Conservation (phyloP, 2,888 invertebrate genomes). For the Tiphia femorata region DNA sequence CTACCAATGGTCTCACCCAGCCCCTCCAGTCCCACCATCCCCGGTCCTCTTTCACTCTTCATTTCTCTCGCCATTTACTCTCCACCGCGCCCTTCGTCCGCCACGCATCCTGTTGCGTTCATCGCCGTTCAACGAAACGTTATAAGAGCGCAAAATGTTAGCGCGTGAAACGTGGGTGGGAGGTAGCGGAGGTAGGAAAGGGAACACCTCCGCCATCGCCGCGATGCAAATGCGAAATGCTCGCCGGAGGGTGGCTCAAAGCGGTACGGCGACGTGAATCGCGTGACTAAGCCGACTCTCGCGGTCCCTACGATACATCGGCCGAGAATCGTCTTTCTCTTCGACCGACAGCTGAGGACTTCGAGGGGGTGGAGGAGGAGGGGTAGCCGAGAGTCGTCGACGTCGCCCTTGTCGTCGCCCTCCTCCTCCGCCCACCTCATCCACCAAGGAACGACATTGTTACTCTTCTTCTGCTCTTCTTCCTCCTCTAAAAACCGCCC, state of each 20-base stretch:
- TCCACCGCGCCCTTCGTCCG: not conserved
- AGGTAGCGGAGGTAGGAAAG: slow-evolving; percentile 1
- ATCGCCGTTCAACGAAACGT: slow-evolving; percentile 19
- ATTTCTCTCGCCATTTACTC: not conserved
- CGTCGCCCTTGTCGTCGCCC: not conserved
- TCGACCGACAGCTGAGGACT: slow-evolving; percentile 15
- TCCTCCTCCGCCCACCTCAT: slow-evolving; percentile 23
- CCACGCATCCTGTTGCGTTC: slow-evolving; percentile 4
- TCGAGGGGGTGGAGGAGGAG: no score
- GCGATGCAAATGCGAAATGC: slow-evolving; percentile 37
- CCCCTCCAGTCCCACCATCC: not conserved
- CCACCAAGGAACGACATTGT: not conserved
- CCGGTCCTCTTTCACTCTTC: not conserved
- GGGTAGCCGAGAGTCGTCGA: not conserved
- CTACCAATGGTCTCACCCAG: not conserved
- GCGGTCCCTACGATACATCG: slow-evolving; percentile 12
- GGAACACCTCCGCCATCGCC: slow-evolving; percentile 2
- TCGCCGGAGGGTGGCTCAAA: slow-evolving; percentile 51
- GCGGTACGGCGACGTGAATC: slow-evolving; percentile 60
- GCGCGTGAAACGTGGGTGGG: slow-evolving; percentile 6
- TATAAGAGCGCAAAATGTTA: slow-evolving; percentile 29
- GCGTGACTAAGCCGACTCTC: slow-evolving; percentile 53
- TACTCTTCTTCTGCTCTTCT: slow-evolving; percentile 15
- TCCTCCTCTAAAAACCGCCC: slow-evolving; percentile 15
- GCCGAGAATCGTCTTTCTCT: slow-evolving; percentile 14